Conservation (phyloP, 92 coral and sea anemone genomes). For the Paramuricea clavata region DNA sequence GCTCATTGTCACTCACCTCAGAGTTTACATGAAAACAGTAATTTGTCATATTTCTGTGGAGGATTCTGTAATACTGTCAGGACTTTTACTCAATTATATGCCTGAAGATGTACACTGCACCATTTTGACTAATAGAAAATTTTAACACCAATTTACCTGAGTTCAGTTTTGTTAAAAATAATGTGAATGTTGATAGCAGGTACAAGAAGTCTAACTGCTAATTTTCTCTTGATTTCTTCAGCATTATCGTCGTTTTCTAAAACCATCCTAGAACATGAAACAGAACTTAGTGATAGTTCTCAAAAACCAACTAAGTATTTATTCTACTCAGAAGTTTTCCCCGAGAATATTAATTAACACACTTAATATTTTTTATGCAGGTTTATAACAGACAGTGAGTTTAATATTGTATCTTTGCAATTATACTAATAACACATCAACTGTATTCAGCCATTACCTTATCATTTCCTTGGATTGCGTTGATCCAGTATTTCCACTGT, state of each 20-base stretch:
- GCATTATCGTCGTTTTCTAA: conserved; percentile 84
- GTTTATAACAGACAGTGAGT: no score
- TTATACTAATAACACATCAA: not conserved
- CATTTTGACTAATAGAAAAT: no score
- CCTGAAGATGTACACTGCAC: no score
- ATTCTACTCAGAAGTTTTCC: not conserved
- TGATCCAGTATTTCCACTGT: conserved; percentile 44
- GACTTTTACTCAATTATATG: no score
- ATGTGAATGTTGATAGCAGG: conserved; percentile 91
- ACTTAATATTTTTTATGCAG: no score
- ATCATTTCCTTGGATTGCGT: conserved; percentile 40
- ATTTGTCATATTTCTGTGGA: no score
- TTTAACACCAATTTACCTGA: conserved; percentile 87
- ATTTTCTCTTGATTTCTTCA: conserved; percentile 81
- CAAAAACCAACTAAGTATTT: no score
- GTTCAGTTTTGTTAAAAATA: conserved; percentile 82
- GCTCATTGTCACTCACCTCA: no score
- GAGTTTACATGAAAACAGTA: no score
- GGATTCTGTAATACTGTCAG: no score
- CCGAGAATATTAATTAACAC: not conserved
- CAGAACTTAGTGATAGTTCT: no score
- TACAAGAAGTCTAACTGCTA: conserved; percentile 81
- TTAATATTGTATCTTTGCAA: no score
- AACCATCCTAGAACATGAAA: conserved; percentile 69
- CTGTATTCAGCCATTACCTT: not conserved